These are phyloP conservation scores for Odontomyia ornata DNA, from an alignment of 2,888 invertebrate species.

Conservation along the genomic window DNA sequence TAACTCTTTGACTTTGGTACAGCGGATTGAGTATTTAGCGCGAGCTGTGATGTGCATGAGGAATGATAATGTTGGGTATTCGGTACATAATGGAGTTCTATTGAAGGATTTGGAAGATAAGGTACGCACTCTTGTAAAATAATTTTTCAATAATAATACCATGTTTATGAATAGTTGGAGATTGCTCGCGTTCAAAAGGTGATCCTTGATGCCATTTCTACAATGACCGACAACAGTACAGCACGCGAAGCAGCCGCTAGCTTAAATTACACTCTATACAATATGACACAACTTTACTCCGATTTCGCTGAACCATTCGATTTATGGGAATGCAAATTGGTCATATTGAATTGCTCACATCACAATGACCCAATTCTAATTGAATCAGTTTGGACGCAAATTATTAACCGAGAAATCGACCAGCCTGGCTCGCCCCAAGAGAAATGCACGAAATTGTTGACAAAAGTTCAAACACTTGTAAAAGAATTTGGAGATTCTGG, in stretches of 20 bases:
- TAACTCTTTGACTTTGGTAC: slow-evolving; percentile 76
- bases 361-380: slow-evolving; percentile 88
- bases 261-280: slow-evolving; percentile 83
- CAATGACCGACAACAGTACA: slow-evolving; percentile 65
- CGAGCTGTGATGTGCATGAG: slow-evolving; percentile 95
- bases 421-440: slow-evolving; percentile 65
- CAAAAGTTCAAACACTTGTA: slow-evolving; percentile 80
- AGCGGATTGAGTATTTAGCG: slow-evolving; percentile 90
- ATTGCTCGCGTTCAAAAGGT: slow-evolving; percentile 85
- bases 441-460: slow-evolving; percentile 74
- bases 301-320: slow-evolving; percentile 91
- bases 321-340: slow-evolving; percentile 92
- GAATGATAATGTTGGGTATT: slow-evolving; percentile 80
- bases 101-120: slow-evolving; percentile 92
- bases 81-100: slow-evolving; percentile 78
- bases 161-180: slow-evolving; percentile 67
- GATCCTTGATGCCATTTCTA: slow-evolving; percentile 72
- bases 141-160: neutral
- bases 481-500: slow-evolving; percentile 82
- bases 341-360: slow-evolving; percentile 94
- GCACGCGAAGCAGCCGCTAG: slow-evolving; percentile 73
- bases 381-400: slow-evolving; percentile 91
- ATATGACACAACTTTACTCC: slow-evolving; percentile 90
- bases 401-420: slow-evolving; percentile 65
- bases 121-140: slow-evolving; percentile 56